Percentiles rank a stretch among this genome's conserved stretches.
phyloP scores from a whole-genome alignment of 2,113 vertebrate genomes.

The Taxidea taxus region DNA sequence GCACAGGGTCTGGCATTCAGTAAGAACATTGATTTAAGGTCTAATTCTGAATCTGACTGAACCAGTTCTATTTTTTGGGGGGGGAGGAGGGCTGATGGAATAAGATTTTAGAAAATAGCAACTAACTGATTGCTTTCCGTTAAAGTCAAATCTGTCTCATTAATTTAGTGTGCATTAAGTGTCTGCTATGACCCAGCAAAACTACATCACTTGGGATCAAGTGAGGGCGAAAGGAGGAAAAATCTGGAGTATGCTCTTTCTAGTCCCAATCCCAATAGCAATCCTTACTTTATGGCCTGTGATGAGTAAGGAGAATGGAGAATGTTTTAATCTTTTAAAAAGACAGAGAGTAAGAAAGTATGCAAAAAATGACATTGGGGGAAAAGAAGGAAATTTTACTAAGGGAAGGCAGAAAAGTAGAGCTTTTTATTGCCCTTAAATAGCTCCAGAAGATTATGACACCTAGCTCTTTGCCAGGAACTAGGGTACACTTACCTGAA shows the following conservation, averaged over 20 bases:
- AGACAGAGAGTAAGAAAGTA: conserved; percentile 10
- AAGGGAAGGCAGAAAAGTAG: not conserved
- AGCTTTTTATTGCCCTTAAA: not conserved
- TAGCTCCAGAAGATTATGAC: not conserved
- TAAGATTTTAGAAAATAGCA: not conserved
- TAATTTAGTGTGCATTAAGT: not conserved
- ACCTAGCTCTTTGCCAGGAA: not conserved
- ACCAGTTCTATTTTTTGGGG: not conserved
- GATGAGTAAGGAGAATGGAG: not conserved
- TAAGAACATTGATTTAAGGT: not conserved
- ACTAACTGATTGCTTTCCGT: not conserved
- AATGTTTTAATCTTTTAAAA: not conserved
- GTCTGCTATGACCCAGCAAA: not conserved
- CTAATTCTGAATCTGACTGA: not conserved
- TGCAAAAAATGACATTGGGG: not conserved
- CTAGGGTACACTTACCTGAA: not conserved
- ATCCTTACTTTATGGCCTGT: not conserved
- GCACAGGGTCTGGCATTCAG: not conserved
- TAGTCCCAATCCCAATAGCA: not conserved
- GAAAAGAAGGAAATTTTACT: not conserved
- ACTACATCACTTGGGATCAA: not conserved
- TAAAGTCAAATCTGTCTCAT: not conserved
- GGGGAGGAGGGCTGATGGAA: not conserved
- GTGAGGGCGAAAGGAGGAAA: not conserved
- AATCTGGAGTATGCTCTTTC: not conserved